Evolutionary conservation across 2,888 invertebrate genomes (phyloP).

Genomic region (Operophtera brumata): DNA sequence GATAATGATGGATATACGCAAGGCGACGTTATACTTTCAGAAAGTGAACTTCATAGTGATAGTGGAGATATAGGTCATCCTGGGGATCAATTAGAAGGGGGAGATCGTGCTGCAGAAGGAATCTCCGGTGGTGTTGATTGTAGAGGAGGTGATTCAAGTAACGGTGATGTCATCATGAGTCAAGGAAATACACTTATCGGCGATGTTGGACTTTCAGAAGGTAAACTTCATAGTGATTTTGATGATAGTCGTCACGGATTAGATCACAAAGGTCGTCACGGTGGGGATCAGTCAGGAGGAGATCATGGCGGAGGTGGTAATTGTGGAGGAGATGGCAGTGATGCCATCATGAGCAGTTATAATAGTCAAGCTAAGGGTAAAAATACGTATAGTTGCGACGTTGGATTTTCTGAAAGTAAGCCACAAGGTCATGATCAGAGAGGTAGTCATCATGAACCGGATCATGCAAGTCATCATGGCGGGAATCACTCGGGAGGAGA

Average conservation of each 20-base stretch:
- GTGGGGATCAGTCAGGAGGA: neutral
- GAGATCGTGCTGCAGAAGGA: too few relatives aligned
- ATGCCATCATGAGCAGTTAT: too few relatives aligned
- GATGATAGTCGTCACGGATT: neutral
- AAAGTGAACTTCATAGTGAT: neutral
- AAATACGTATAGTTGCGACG: too few relatives aligned
- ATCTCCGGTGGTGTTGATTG: neutral
- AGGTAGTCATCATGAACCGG: neutral
- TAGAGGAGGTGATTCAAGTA: constrained; percentile 1
- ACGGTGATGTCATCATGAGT: neutral
- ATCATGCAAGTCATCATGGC: neutral
- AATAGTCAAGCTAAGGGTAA: too few relatives aligned
- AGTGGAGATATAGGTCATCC: too few relatives aligned
- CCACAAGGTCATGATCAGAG: too few relatives aligned
- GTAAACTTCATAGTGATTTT: neutral
- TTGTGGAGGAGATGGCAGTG: too few relatives aligned
- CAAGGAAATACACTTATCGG: neutral
- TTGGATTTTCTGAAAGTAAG: neutral
- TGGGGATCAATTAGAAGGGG: too few relatives aligned
- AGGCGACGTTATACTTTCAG: neutral
- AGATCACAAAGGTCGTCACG: neutral
- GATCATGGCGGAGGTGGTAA: neutral
- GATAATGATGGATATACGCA: neutral
- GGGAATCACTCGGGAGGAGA: neutral
- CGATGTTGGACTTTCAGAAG: neutral